These are phyloP conservation scores for Nothoprocta perdicaria DNA, from an alignment of 2,113 vertebrate species.

Conservation along the genomic window DNA sequence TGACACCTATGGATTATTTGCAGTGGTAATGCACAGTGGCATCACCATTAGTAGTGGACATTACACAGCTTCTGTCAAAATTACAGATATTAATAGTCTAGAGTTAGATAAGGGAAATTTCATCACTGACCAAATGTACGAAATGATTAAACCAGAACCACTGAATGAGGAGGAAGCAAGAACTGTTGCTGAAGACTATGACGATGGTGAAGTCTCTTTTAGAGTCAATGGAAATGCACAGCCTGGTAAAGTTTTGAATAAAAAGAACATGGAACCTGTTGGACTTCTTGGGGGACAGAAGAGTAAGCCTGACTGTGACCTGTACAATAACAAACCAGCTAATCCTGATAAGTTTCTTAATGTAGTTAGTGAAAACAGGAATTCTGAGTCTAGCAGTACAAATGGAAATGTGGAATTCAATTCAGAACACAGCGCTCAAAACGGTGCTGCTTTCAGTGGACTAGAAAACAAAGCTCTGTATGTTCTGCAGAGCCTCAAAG, in stretches of 20 bases:
- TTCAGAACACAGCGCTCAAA: neutral
- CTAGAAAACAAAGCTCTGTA: conserved; percentile 72
- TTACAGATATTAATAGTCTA: conserved; percentile 82
- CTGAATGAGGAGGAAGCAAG: conserved; percentile 76
- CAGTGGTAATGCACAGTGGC: conserved; percentile 97
- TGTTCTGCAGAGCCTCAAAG: conserved; percentile 81
- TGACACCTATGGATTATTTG: conserved; percentile 90
- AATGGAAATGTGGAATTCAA: conserved; percentile 21
- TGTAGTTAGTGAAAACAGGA: conserved; percentile 61
- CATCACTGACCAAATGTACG: conserved; percentile 58
- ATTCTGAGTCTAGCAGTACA: conserved; percentile 54
- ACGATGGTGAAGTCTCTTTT: conserved; percentile 87
- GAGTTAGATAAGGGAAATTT: conserved; percentile 77
- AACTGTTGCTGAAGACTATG: conserved; percentile 75
- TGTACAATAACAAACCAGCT: conserved; percentile 77
- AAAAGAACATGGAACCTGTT: conserved; percentile 87
- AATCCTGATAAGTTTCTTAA: conserved; percentile 78
- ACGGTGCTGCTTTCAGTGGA: neutral
- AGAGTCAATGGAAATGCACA: conserved; percentile 71
- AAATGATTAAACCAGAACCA: conserved; percentile 73
- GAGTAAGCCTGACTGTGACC: conserved; percentile 85
- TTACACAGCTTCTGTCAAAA: conserved; percentile 93
- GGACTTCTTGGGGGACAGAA: conserved; percentile 95
- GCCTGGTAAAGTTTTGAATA: conserved; percentile 80
- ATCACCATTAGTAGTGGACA: conserved; percentile 97